Evolutionary conservation across 2,888 invertebrate genomes (phyloP).

Genomic region (Eilema sororculum): DNA sequence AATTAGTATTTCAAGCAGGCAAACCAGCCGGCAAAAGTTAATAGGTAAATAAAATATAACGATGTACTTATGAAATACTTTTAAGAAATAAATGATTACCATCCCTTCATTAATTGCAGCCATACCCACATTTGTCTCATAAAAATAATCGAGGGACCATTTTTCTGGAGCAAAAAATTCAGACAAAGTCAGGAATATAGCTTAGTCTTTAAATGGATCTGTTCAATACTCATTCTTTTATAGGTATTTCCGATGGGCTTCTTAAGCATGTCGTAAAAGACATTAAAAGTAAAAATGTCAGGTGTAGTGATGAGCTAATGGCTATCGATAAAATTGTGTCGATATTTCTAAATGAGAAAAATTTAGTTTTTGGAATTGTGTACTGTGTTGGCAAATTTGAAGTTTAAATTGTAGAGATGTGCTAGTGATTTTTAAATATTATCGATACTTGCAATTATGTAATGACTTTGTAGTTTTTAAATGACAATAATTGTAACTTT

Average conservation of each 20-base stretch:
- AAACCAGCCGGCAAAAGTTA: too few species aligned
- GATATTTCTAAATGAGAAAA: constrained; percentile 10
- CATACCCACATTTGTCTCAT: constrained; percentile 30
- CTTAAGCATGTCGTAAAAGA: constrained; percentile 49
- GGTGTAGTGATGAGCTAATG: constrained; percentile 45
- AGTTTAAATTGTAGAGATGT: background rate
- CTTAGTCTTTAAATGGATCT: constrained; percentile 31
- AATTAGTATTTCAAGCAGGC: too few species aligned
- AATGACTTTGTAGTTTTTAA: background rate
- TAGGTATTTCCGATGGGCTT: constrained; percentile 49
- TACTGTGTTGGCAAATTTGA: background rate
- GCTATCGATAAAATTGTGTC: constrained; percentile 26
- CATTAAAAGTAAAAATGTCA: constrained; percentile 60
- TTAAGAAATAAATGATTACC: constrained; percentile 12
- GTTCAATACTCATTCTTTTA: constrained; percentile 35
- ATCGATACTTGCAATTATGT: background rate
- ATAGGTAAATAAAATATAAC: background rate
- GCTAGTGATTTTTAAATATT: background rate
- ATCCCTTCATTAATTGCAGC: constrained; percentile 29
- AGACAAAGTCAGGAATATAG: constrained; percentile 18
- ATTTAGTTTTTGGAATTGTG: background rate
- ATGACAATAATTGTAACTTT: background rate
- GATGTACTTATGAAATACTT: constrained; percentile 16
- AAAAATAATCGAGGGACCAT: constrained; percentile 21
- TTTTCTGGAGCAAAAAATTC: constrained; percentile 26